Conservation (phyloP, 2,113 vertebrate species). For the Chionomys nivalis region DNA sequence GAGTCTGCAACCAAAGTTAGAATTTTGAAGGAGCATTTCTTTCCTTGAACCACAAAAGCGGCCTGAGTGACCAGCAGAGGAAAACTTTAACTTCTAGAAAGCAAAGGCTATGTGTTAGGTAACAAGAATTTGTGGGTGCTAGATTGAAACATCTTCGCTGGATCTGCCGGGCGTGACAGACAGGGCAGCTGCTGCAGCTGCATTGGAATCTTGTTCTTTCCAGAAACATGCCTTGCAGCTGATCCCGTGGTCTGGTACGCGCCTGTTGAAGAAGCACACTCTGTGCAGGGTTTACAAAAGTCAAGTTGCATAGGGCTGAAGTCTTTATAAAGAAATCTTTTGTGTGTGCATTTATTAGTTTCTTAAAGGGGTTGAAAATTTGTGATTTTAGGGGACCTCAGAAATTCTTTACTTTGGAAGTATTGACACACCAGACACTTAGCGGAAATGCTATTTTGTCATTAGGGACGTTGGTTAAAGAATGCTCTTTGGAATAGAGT, state of each 20-base stretch:
- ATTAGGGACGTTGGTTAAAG: slow-evolving; percentile 24
- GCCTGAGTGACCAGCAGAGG: slow-evolving; percentile 80
- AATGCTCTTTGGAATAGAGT: slow-evolving; percentile 25
- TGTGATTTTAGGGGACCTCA: slow-evolving; percentile 35
- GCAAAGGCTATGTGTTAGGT: background rate
- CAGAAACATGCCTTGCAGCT: background rate
- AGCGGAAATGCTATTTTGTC: slow-evolving; percentile 45
- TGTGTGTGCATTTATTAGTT: background rate
- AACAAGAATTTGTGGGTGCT: background rate
- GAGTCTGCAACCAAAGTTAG: slow-evolving; percentile 87
- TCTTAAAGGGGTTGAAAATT: slow-evolving; percentile 12
- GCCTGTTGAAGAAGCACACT: background rate
- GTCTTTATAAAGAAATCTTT: slow-evolving; percentile 25
- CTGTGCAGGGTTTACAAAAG: background rate
- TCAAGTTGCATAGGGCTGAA: background rate
- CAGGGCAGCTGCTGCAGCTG: background rate
- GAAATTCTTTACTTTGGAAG: slow-evolving; percentile 49
- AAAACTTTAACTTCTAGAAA: slow-evolving; percentile 60
- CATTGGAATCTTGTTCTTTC: background rate
- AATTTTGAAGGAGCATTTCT: slow-evolving; percentile 81
- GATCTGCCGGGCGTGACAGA: background rate
- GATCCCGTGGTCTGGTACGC: background rate
- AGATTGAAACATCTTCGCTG: background rate
- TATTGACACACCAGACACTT: background rate
- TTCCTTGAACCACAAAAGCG: slow-evolving; percentile 76